Percentiles rank a stretch among this genome's conserved stretches.
These are phyloP conservation scores for Brevimyrus niger DNA, from an alignment of 2,113 vertebrate species.

Conservation along the genomic window DNA sequence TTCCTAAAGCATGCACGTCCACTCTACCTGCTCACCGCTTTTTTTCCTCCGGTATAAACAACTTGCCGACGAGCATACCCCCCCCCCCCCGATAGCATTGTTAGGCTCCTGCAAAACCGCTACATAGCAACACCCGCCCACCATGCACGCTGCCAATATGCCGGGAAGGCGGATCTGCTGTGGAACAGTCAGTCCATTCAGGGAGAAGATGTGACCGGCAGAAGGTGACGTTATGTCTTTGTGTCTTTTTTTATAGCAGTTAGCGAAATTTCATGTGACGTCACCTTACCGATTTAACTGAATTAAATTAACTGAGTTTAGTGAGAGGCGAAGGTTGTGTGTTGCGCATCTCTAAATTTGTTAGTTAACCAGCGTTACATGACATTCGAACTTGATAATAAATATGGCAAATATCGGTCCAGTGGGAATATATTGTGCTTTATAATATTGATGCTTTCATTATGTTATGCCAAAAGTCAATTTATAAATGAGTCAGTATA, in stretches of 20 bases:
- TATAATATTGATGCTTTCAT: not conserved
- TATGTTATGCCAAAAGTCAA: not conserved
- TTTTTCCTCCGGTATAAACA: not conserved
- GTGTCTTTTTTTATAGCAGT: not conserved
- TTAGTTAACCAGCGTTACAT: not conserved
- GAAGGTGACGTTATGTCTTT: not conserved
- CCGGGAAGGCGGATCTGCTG: constrained; percentile 1
- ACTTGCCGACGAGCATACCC: not conserved
- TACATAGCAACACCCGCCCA: constrained; percentile 24
- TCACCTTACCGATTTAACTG: not conserved
- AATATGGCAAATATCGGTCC: not conserved
- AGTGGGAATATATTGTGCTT: not conserved
- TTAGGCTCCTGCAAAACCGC: not conserved
- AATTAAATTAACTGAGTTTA: not conserved
- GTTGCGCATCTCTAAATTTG: not conserved
- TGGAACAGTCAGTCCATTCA: constrained; percentile 1
- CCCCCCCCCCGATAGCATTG: not conserved
- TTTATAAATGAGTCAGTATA: not conserved
- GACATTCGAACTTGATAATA: not conserved
- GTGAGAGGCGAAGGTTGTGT: not conserved
- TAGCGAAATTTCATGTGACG: constrained; percentile 6
- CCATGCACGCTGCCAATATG: not conserved
- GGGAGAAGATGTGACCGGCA: not conserved
- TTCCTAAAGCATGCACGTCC: not conserved
- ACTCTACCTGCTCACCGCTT: not conserved